phyloP scores from a whole-genome alignment of 2,113 vertebrate genomes.

The Xyrauchen texanus region DNA sequence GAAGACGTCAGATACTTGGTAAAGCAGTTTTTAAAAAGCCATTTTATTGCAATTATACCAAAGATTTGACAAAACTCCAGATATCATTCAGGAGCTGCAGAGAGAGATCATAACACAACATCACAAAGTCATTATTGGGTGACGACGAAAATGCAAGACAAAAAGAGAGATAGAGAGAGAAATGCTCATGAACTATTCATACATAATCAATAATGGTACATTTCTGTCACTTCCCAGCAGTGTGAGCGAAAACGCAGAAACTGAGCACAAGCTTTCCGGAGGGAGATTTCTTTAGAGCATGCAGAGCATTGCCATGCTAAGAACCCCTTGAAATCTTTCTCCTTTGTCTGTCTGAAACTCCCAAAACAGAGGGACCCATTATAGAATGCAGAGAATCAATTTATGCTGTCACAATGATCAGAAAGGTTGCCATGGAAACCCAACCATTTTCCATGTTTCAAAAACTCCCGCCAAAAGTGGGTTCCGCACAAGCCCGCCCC shows the following conservation, averaged over 20 bases:
- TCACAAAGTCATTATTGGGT: conserved; percentile 31
- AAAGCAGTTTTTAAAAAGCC: conserved; percentile 67
- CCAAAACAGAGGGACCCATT: too few relatives aligned
- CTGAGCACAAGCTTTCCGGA: conserved; percentile 48
- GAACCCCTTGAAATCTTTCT: too few relatives aligned
- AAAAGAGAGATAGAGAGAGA: too few relatives aligned
- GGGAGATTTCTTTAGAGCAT: too few relatives aligned
- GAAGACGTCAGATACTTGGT: too few relatives aligned
- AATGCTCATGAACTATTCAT: too few relatives aligned
- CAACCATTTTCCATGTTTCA: too few relatives aligned
- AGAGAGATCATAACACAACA: conserved; percentile 60
- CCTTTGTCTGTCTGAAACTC: too few relatives aligned
- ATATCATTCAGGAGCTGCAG: conserved; percentile 59
- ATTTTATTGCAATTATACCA: conserved; percentile 74
- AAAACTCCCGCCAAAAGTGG: too few relatives aligned
- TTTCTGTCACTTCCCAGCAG: conserved; percentile 78
- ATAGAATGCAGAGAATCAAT: background rate
- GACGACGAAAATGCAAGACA: too few relatives aligned
- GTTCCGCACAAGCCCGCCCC: too few relatives aligned
- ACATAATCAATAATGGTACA: conserved; percentile 18
- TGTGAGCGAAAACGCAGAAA: conserved; percentile 53
- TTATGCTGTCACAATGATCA: background rate
- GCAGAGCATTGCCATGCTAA: too few relatives aligned
- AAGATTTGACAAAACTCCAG: conserved; percentile 65
- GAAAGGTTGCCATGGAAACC: background rate